These are phyloP conservation scores for Pygoscelis adeliae DNA, from an alignment of 2,113 vertebrate genomes.

Conservation along the genomic window DNA sequence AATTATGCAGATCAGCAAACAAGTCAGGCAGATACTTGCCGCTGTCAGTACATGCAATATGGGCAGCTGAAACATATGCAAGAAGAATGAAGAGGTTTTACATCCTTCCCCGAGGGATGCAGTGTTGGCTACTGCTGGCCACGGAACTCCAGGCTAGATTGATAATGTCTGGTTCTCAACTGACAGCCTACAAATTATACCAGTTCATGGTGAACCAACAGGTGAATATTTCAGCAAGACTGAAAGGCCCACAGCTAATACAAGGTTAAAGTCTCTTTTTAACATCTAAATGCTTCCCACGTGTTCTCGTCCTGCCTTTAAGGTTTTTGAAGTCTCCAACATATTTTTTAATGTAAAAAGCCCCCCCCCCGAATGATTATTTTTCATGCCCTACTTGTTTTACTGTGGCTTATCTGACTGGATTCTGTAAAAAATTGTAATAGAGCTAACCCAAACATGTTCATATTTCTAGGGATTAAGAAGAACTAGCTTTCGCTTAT, in stretches of 20 bases:
- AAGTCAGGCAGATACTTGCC: background rate
- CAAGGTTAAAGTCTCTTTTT: background rate
- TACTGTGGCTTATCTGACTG: background rate
- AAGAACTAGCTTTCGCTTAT: background rate
- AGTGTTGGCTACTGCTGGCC: background rate
- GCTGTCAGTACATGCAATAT: background rate
- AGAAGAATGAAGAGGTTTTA: background rate
- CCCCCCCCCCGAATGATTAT: background rate
- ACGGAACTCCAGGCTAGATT: background rate
- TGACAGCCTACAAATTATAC: background rate
- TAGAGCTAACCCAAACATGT: background rate
- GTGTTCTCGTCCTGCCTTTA: background rate
- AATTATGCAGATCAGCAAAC: background rate
- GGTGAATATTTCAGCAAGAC: background rate
- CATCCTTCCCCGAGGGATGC: background rate
- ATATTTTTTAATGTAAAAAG: background rate
- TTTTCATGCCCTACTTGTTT: background rate
- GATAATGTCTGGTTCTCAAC: background rate
- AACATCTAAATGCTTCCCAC: background rate
- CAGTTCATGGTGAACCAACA: background rate
- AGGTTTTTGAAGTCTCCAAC: background rate
- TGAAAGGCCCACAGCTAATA: background rate
- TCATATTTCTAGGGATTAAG: background rate
- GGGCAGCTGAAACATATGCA: background rate
- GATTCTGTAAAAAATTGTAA: background rate